Conservation (phyloP, 2,113 vertebrate species). For the Microcebus lehilahytsara region DNA sequence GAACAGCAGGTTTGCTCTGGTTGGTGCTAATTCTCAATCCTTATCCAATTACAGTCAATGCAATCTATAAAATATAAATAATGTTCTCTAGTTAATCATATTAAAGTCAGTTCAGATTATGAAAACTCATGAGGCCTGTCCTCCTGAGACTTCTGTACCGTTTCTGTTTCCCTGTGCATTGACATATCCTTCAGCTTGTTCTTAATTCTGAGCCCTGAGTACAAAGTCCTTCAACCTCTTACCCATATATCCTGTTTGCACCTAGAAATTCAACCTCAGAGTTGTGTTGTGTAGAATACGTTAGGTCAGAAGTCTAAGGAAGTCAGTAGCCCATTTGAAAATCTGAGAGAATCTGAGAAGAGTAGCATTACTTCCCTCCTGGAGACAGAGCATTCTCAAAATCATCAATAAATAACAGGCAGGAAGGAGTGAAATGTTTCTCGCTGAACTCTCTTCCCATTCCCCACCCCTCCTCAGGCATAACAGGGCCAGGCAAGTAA, state of each 20-base stretch:
- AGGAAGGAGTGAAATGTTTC: not conserved
- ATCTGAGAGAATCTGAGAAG: slow-evolving; percentile 1
- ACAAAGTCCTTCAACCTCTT: not conserved
- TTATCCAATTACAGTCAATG: not conserved
- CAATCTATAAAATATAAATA: slow-evolving; percentile 24
- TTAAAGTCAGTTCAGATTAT: slow-evolving; percentile 17
- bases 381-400: slow-evolving; percentile 26
- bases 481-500: not conserved
- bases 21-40: not conserved
- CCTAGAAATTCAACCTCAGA: not conserved
- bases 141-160: not conserved
- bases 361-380: not conserved
- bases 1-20: not conserved
- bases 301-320: not conserved
- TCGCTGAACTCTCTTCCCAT: not conserved
- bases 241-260: not conserved
- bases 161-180: not conserved
- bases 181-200: not conserved
- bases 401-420: not conserved
- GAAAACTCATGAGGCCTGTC: not conserved
- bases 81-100: not conserved
- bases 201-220: not conserved
- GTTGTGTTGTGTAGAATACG: not conserved
- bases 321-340: not conserved
- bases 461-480: not conserved